Conservation (phyloP, 2,888 invertebrate species). For the Strigamia crassipes region DNA sequence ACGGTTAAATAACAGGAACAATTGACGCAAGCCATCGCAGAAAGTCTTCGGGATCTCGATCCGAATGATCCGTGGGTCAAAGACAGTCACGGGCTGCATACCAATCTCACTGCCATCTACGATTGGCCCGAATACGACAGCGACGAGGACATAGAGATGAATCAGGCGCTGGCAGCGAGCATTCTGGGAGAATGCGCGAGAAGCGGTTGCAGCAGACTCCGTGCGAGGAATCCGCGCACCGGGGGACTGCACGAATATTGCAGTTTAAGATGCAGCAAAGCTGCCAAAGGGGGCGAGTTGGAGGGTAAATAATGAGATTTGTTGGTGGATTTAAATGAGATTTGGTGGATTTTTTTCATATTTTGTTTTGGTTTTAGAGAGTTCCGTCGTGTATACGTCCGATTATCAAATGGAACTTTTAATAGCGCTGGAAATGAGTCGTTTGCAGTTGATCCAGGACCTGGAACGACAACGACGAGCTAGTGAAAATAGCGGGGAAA, state of each 20-base stretch:
- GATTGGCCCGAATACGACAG: conserved; percentile 69
- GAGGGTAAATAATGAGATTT: conserved; percentile 45
- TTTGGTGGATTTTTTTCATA: not conserved
- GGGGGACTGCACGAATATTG: conserved; percentile 65
- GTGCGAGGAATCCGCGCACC: conserved; percentile 63
- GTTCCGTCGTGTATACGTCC: conserved; percentile 54
- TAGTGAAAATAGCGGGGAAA: not conserved
- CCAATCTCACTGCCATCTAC: conserved; percentile 63
- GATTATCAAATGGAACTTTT: conserved; percentile 69
- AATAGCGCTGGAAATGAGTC: conserved; percentile 71
- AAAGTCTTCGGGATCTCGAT: conserved; percentile 63
- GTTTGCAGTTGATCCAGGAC: conserved; percentile 70
- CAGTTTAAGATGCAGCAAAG: conserved; percentile 62
- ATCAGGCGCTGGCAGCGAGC: conserved; percentile 57
- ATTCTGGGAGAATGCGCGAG: conserved; percentile 58
- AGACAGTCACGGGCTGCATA: conserved; percentile 63
- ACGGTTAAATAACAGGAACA: no score
- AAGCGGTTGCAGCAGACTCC: conserved; percentile 59
- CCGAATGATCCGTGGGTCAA: conserved; percentile 64
- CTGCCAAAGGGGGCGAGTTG: conserved; percentile 49
- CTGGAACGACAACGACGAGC: conserved; percentile 53
- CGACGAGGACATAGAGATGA: conserved; percentile 61
- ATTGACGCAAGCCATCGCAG: conserved; percentile 61
- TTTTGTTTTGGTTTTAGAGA: not conserved
- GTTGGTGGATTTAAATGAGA: not conserved